These are phyloP conservation scores for Brachionus paranguensis DNA, from an alignment of 1,140 invertebrate species.

Conservation along the genomic window DNA sequence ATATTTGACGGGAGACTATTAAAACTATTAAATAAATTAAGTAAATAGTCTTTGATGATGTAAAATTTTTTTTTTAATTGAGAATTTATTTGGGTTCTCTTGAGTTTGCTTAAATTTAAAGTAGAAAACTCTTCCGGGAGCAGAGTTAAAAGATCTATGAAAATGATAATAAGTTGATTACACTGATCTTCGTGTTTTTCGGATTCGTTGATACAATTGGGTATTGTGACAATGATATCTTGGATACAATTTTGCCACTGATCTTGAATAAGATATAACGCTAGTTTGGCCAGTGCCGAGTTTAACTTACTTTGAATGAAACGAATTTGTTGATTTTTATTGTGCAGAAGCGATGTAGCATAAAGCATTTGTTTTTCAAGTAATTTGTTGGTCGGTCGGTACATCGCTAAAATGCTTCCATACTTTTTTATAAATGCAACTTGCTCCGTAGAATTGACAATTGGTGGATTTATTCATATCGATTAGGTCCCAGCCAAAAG, in stretches of 20 bases:
- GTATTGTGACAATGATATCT: constrained; percentile 25
- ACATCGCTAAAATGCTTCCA: constrained; percentile 33
- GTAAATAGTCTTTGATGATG: neutral
- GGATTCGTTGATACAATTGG: constrained; percentile 10
- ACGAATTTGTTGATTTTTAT: constrained; percentile 14
- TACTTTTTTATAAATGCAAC: constrained; percentile 34
- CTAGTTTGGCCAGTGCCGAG: constrained; percentile 20
- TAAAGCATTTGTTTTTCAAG: constrained; percentile 19
- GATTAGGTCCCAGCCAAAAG: constrained; percentile 10
- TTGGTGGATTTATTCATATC: constrained; percentile 28
- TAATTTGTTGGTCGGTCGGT: constrained; percentile 27
- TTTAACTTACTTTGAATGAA: constrained; percentile 24
- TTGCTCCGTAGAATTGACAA: constrained; percentile 39
- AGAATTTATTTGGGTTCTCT: constrained; percentile 22
- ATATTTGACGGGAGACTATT: neutral
- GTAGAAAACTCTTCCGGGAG: constrained; percentile 27
- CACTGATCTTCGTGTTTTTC: constrained; percentile 31
- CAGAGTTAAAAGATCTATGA: constrained; percentile 20
- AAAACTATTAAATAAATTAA: constrained; percentile 33
- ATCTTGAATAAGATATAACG: constrained; percentile 28
- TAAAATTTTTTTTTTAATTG: constrained; percentile 35
- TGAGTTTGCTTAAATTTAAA: constrained; percentile 21
- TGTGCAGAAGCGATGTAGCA: neutral
- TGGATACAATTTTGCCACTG: constrained; percentile 35
- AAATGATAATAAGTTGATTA: constrained; percentile 18